Conservation (phyloP, 2,113 vertebrate genomes). For the Lipophrys pholis region DNA sequence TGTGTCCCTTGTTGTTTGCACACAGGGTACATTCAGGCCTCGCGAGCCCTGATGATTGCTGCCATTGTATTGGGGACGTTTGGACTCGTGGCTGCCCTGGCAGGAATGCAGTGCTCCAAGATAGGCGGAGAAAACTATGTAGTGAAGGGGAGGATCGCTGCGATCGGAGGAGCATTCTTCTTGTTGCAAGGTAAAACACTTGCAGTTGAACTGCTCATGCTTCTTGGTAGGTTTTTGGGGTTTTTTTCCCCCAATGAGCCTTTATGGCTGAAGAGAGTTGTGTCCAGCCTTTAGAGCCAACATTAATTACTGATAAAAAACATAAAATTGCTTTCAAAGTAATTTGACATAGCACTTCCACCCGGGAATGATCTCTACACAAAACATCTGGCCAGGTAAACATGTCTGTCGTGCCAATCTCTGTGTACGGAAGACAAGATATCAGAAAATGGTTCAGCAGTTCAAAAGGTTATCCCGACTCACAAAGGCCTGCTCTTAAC, state of each 20-base stretch:
- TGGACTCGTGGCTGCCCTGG: conserved; percentile 80
- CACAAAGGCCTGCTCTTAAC: no score
- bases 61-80: conserved; percentile 86
- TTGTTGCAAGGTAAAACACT: conserved; percentile 85
- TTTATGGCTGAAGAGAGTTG: no score
- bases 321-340: no score
- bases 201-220: background rate
- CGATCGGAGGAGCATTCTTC: conserved; percentile 82
- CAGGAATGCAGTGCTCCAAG: conserved; percentile 88
- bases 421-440: conserved; percentile 51
- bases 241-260: no score
- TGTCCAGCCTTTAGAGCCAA: no score
- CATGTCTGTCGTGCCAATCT: conserved; percentile 6
- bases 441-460: conserved; percentile 41
- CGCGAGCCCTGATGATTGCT: conserved; percentile 89
- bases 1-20: conserved; percentile 8
- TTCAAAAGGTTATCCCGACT: conserved; percentile 41
- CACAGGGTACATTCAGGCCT: conserved; percentile 89
- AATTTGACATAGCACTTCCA: no score
- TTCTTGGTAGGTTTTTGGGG: no score
- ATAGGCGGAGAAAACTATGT: conserved; percentile 80
- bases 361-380: no score
- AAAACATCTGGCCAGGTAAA: no score
- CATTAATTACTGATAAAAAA: no score
- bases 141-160: conserved; percentile 84